Evolutionary conservation across 2,888 invertebrate genomes (phyloP).

Genomic region (Campoletis raptor): DNA sequence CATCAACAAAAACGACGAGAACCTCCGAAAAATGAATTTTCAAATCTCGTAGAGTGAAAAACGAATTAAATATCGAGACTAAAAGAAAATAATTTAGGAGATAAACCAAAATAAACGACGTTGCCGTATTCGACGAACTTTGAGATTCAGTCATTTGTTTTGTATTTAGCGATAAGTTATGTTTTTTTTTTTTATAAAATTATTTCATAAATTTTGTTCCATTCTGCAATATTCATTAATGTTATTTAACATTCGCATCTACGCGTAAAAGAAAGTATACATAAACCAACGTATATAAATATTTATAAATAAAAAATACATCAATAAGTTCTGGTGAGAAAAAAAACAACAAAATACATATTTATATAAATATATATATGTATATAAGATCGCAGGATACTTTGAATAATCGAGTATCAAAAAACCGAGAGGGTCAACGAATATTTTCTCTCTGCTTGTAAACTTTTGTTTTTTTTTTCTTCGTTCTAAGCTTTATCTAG

Average conservation of each 20-base stretch:
- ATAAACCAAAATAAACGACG: background rate
- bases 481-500: background rate
- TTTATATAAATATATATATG: conserved; percentile 57
- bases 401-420: conserved; percentile 59
- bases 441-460: conserved; percentile 6
- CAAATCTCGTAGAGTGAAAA: background rate
- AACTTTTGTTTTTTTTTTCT: conserved; percentile 9
- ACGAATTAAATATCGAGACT: background rate
- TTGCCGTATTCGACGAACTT: conserved; percentile 21
- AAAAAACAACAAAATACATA: conserved; percentile 34
- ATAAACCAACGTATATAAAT: conserved; percentile 61
- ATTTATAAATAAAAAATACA: conserved; percentile 44
- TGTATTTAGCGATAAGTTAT: conserved; percentile 65
- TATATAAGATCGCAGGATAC: conserved; percentile 64
- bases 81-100: background rate
- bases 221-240: conserved; percentile 44
- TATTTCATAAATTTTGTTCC: conserved; percentile 26
- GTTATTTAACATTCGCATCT: conserved; percentile 69
- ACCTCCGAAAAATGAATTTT: conserved; percentile 5
- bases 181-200: conserved; percentile 59
- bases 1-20: background rate
- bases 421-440: conserved; percentile 14
- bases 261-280: conserved; percentile 75
- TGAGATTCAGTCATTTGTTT: background rate
- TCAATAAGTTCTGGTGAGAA: conserved; percentile 20